Evolutionary conservation across 1,140 invertebrate species (phyloP).

Genomic region (Ladona fulva): DNA sequence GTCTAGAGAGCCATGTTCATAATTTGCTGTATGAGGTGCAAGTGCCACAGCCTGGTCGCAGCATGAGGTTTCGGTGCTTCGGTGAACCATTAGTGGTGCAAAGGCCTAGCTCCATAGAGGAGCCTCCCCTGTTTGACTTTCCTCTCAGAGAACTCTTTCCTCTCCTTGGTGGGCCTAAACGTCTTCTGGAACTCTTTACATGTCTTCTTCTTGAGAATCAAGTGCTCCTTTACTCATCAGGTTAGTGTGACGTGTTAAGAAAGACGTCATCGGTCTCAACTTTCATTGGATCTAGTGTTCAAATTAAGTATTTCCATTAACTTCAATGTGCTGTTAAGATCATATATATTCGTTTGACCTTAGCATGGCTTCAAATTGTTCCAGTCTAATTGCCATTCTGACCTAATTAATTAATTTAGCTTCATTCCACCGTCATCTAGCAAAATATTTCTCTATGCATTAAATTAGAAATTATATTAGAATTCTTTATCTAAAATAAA

Average conservation of each 20-base stretch:
- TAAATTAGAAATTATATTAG: too few relatives aligned
- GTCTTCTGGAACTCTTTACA: conserved; percentile 86
- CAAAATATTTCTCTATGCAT: too few relatives aligned
- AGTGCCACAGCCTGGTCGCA: conserved; percentile 76
- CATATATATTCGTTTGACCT: too few relatives aligned
- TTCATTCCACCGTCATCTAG: too few relatives aligned
- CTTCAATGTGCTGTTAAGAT: too few relatives aligned
- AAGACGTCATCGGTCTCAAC: too few relatives aligned
- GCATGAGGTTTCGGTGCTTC: conserved; percentile 68
- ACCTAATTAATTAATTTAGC: too few relatives aligned
- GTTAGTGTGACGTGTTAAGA: conserved; percentile 42
- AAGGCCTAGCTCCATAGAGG: conserved; percentile 58
- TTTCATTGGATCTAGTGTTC: too few relatives aligned
- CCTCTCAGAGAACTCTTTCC: conserved; percentile 79
- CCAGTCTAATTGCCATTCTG: too few relatives aligned
- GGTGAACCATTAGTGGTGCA: conserved; percentile 60
- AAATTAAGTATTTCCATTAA: too few relatives aligned
- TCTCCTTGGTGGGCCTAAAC: conserved; percentile 72
- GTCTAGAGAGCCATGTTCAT: conserved; percentile 88
- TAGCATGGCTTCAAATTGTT: too few relatives aligned
- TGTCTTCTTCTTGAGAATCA: conserved; percentile 95
- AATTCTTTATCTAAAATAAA: too few relatives aligned
- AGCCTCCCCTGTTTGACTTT: conserved; percentile 91
- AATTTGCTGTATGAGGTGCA: conserved; percentile 92
- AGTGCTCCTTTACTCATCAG: conserved; percentile 83